Base-by-base conservation (phyloP, 2,113 vertebrate species). In the Nestor notabilis region DNA sequence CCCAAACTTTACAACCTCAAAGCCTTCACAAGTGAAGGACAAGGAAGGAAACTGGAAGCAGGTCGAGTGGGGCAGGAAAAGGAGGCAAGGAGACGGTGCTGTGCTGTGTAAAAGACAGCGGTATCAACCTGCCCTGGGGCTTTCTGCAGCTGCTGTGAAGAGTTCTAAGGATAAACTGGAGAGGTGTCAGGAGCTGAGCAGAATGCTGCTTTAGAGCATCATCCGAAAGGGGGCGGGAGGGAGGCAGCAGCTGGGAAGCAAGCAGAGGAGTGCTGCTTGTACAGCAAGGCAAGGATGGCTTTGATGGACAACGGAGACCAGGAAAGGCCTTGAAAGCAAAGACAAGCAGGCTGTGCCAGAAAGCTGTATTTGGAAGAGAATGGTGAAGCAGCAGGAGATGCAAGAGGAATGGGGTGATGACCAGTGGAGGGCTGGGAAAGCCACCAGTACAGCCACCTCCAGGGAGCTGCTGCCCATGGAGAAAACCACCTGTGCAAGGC, bases 401-500 rank as follows among this genome's bases (percentile, higher is more conserved):
- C 56, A 52, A 58, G 52, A 53, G 37, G 46, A 66, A 19, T 0
- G 5, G 46, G 12, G 29, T 0, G 0, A 44, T 39, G 66, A 37
- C 13, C 61, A 71, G 10, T 0, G 0, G 17, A 20, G 58, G 20
- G 20, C 33, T 72, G 64, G 70, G 56, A 55, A 85, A 83, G 31
- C 33, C 75, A 56, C 12, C 33, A 37, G 35, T 4, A 37, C 31
- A 33, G 29, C 18, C 69, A 37, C 29, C 11, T 68, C 53, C 49
- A 21, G 68, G 68, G 47, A 83, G 35, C 8, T 50, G 43, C 50
- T 39, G 35, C 55, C 33, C 0, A 0, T 10, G 33, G 24, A 27
- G 43, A 46, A 80, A 81, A 52, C 15, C 49, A 49, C 44, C 39
- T 33, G 11, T 0, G 0, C 3, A 4, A 76, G 43, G 29, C 23